These are phyloP conservation scores for Axis porcinus DNA, from an alignment of 2,113 vertebrate genomes.

Conservation along the genomic window DNA sequence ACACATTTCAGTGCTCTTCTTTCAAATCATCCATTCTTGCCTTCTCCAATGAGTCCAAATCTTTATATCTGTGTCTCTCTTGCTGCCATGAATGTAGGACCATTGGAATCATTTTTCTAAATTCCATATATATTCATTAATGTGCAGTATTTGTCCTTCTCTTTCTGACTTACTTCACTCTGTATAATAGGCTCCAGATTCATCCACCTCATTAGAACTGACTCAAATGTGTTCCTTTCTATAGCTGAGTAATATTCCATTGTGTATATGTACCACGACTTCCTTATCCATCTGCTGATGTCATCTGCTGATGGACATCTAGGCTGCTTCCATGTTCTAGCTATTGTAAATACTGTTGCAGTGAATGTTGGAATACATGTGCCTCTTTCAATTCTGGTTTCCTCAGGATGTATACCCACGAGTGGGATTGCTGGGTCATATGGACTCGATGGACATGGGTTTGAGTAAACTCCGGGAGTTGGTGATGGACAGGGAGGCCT, in stretches of 20 bases:
- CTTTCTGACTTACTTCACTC: not conserved
- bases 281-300: not conserved
- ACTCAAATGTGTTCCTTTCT: not conserved
- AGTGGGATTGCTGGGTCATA: not conserved
- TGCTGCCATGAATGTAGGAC: not conserved
- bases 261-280: not conserved
- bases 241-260: not conserved
- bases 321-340: not conserved
- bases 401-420: rapidly evolving
- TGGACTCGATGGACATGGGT: too few relatives aligned
- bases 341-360: not conserved
- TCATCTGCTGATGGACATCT: not conserved
- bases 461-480: too few relatives aligned
- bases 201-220: not conserved
- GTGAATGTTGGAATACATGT: not conserved
- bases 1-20: not conserved
- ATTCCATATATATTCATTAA: not conserved
- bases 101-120: rapidly evolving
- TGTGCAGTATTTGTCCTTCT: not conserved
- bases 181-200: not conserved
- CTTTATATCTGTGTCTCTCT: not conserved
- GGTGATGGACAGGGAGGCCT: too few relatives aligned
- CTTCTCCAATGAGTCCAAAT: not conserved
- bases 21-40: not conserved
- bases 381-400: not conserved